These are phyloP conservation scores for Xiphydria camelus DNA, from an alignment of 2,888 invertebrate genomes.

Conservation along the genomic window DNA sequence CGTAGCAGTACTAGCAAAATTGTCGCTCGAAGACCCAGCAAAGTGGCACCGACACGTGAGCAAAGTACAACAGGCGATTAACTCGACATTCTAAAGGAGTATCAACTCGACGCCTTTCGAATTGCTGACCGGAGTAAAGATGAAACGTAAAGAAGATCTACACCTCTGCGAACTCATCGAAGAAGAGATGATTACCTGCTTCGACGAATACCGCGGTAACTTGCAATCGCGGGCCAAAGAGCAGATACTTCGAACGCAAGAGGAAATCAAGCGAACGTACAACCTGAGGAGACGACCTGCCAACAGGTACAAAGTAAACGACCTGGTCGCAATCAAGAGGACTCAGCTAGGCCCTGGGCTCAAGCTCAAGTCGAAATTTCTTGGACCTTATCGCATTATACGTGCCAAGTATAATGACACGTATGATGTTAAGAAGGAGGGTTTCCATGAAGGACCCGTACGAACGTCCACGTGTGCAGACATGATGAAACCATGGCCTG, in stretches of 20 bases:
- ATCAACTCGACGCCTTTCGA: constrained; percentile 9
- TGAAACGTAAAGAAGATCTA: constrained; percentile 7
- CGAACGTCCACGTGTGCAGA: constrained; percentile 12
- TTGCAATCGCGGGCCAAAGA: no score
- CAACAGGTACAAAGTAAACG: constrained; percentile 23
- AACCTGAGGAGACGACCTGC: constrained; percentile 16
- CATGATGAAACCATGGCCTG: constrained; percentile 16
- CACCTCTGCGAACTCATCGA: constrained; percentile 9
- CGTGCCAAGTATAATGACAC: constrained; percentile 8
- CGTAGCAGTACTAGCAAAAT: constrained; percentile 10
- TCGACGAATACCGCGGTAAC: no score
- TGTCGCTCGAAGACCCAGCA: constrained; percentile 8
- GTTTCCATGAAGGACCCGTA: constrained; percentile 7
- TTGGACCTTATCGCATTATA: constrained; percentile 38
- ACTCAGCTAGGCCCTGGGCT: constrained; percentile 44
- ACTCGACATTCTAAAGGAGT: constrained; percentile 14
- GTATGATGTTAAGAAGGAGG: constrained; percentile 11
- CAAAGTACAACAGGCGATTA: constrained; percentile 12
- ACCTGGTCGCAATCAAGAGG: constrained; percentile 44
- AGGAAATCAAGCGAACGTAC: constrained; percentile 21
- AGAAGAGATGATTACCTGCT: no score
- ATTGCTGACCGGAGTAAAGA: constrained; percentile 8
- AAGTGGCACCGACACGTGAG: constrained; percentile 14
- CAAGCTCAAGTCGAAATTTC: constrained; percentile 28
- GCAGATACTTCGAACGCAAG: constrained; percentile 22